These are phyloP conservation scores for Narcine bancroftii DNA, from an alignment of 2,113 vertebrate species.

Conservation along the genomic window DNA sequence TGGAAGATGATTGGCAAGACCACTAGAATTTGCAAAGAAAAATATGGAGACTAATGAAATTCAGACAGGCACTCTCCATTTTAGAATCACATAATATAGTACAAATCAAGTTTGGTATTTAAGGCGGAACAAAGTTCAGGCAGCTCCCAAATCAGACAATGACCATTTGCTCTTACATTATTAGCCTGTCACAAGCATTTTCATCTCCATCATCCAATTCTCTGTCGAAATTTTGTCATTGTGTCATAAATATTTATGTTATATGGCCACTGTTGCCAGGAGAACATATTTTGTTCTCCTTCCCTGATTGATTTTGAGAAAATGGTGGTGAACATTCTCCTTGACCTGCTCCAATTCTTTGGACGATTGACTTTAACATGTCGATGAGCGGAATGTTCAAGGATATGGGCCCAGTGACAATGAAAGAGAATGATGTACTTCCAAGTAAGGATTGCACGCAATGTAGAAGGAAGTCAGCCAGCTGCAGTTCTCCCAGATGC, in stretches of 20 bases:
- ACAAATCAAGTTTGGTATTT: background rate
- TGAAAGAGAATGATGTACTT: no score
- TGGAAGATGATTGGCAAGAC: background rate
- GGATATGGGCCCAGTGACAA: no score
- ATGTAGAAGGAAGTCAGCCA: no score
- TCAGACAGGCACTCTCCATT: background rate
- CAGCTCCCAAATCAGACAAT: background rate
- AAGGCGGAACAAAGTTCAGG: background rate
- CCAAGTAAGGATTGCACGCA: no score
- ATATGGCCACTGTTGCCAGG: no score
- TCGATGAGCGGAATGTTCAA: no score
- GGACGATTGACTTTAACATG: no score
- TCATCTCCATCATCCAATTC: background rate
- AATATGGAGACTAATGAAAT: background rate
- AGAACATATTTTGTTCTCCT: no score
- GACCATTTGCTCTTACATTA: background rate
- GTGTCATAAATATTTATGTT: background rate
- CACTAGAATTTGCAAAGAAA: background rate
- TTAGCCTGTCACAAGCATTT: background rate
- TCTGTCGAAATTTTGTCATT: background rate
- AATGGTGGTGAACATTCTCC: no score
- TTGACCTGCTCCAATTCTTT: no score
- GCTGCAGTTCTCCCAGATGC: no score
- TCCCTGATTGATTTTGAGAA: no score
- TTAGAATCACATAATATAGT: background rate